These are phyloP conservation scores for Himalopsyche tibetana DNA, from an alignment of 2,888 invertebrate genomes.

Conservation along the genomic window DNA sequence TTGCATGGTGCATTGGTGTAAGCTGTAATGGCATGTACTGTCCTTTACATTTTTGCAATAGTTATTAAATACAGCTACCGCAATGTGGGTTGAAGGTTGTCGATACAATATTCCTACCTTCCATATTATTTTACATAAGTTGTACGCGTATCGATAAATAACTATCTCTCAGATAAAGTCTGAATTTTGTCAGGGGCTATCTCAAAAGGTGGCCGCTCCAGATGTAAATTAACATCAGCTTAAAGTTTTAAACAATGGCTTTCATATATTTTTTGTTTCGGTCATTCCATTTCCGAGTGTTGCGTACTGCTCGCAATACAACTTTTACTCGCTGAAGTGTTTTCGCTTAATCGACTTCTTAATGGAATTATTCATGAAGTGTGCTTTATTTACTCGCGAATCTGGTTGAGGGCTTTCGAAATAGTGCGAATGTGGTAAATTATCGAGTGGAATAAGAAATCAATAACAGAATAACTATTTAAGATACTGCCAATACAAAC, in stretches of 20 bases:
- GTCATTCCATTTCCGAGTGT: background rate
- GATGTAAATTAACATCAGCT: constrained; percentile 22
- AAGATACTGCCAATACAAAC: background rate
- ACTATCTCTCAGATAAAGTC: background rate
- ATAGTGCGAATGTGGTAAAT: constrained; percentile 11
- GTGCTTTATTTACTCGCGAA: constrained; percentile 8
- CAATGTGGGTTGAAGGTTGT: too few species aligned
- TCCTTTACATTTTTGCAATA: too few species aligned
- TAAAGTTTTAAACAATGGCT: constrained; percentile 22
- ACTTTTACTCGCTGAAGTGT: constrained; percentile 18
- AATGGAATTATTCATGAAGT: constrained; percentile 15
- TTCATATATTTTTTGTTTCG: constrained; percentile 5
- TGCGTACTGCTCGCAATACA: background rate
- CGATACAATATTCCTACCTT: too few species aligned
- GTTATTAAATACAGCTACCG: too few species aligned
- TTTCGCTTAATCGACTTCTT: constrained; percentile 18
- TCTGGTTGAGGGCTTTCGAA: background rate
- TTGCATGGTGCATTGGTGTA: too few species aligned
- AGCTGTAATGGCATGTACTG: too few species aligned
- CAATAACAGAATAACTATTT: background rate
- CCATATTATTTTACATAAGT: too few species aligned
- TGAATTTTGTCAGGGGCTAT: background rate
- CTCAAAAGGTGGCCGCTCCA: background rate
- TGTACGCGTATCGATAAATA: background rate
- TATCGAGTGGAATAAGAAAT: background rate